phyloP scores from a whole-genome alignment of 2,797 vertebrate genomes.

The Crenichthys baileyi region DNA sequence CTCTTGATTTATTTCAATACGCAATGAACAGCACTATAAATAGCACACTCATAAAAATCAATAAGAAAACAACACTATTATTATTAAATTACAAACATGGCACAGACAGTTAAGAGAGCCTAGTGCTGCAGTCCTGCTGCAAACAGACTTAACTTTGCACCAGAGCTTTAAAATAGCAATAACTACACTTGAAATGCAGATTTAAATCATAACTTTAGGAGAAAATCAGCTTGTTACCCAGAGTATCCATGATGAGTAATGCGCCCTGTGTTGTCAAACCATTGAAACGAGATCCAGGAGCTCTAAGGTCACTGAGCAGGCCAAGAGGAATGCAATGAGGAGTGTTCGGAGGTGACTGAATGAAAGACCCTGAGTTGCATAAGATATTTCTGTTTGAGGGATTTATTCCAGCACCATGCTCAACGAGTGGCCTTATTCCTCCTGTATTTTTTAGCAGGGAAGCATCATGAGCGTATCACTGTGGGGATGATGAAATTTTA shows the following conservation, averaged over 20 bases:
- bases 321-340: slow-evolving; percentile 34
- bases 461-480: slow-evolving; percentile 46
- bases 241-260: background rate
- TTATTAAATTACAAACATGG: slow-evolving; percentile 7
- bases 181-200: background rate
- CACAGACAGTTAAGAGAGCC: slow-evolving; percentile 40
- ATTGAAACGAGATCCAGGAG: slow-evolving; percentile 40
- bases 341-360: slow-evolving; percentile 48
- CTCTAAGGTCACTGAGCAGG: slow-evolving; percentile 23
- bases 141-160: slow-evolving; percentile 23
- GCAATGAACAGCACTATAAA: background rate
- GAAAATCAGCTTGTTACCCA: background rate
- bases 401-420: slow-evolving; percentile 21
- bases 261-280: slow-evolving; percentile 22
- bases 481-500: slow-evolving; percentile 74
- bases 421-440: slow-evolving; percentile 47
- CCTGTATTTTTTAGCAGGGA: slow-evolving; percentile 65
- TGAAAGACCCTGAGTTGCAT: slow-evolving; percentile 44
- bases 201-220: background rate
- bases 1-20: background rate
- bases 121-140: slow-evolving; percentile 27
- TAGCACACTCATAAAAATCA: slow-evolving; percentile 6
- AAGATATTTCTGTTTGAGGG: slow-evolving; percentile 32
- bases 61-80: slow-evolving; percentile 19
- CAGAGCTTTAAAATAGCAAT: slow-evolving; percentile 3